These are phyloP conservation scores for Micrasema minimum DNA, from an alignment of 1,140 invertebrate species.

Conservation along the genomic window DNA sequence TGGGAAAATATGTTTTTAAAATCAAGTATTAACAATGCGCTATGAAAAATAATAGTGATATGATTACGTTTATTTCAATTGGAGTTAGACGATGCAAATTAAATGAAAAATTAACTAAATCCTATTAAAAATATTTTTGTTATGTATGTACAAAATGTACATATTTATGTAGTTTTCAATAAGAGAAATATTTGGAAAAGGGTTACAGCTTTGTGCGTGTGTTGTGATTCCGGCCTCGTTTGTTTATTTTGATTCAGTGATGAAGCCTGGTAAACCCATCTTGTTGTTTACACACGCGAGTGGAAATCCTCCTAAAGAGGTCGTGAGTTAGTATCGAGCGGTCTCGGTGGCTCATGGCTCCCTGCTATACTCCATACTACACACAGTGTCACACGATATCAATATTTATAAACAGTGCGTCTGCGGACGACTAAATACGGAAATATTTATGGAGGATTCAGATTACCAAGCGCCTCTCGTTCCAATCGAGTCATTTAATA, in stretches of 20 bases:
- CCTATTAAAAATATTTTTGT: too few species aligned
- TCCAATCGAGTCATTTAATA: too few species aligned
- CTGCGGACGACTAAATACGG: not conserved
- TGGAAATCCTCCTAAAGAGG: conserved; percentile 24
- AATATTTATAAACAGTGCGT: conserved; percentile 25
- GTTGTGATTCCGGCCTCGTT: conserved; percentile 4
- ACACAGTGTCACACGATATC: conserved; percentile 20
- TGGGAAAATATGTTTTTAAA: too few species aligned
- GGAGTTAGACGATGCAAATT: too few species aligned
- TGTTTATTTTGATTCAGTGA: conserved; percentile 29
- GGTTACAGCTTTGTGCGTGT: not conserved
- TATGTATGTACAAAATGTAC: too few species aligned
- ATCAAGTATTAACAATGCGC: too few species aligned
- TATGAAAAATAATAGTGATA: too few species aligned
- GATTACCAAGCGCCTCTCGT: not conserved
- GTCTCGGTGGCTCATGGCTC: conserved; percentile 1
- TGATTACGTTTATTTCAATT: too few species aligned
- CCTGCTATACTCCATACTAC: not conserved
- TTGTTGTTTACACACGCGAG: conserved; percentile 15
- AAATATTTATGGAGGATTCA: too few species aligned
- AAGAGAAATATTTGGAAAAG: too few species aligned
- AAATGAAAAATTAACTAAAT: too few species aligned
- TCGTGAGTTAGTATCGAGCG: conserved; percentile 10
- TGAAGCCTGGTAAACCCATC: conserved; percentile 12
- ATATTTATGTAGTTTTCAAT: too few species aligned